These are phyloP conservation scores for Cassiopea xamachana DNA, from an alignment of 30 jellyfish, hydroid and myxozoan species.

Conservation along the genomic window DNA sequence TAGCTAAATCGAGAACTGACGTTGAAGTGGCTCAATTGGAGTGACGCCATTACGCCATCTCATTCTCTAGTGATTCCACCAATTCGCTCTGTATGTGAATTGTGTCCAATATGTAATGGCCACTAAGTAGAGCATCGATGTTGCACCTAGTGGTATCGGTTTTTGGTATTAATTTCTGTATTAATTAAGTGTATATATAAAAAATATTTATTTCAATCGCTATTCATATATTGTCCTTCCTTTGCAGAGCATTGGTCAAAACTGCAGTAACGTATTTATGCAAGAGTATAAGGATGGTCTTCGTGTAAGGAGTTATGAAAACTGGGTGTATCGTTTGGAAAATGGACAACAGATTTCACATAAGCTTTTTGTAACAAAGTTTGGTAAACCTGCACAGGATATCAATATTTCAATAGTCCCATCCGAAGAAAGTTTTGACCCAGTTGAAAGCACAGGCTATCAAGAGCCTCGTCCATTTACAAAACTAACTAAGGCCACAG, in stretches of 20 bases:
- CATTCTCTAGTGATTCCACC: too few relatives aligned
- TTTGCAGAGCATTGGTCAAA: background rate
- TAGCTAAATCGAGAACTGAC: background rate
- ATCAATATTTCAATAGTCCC: slow-evolving; percentile 10
- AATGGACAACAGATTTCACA: slow-evolving; percentile 16
- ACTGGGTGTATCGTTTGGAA: slow-evolving; percentile 48
- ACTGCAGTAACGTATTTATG: background rate
- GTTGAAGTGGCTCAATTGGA: background rate
- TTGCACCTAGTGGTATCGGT: too few relatives aligned
- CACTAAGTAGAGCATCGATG: too few relatives aligned
- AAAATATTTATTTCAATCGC: too few relatives aligned
- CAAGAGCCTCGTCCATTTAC: background rate
- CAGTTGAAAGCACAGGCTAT: background rate
- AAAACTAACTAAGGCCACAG: background rate
- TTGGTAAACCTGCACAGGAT: slow-evolving; percentile 46
- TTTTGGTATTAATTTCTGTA: too few relatives aligned
- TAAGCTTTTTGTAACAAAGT: slow-evolving; percentile 43
- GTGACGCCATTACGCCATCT: too few relatives aligned
- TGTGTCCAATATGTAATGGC: too few relatives aligned
- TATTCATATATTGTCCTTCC: background rate
- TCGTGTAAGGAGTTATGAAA: background rate
- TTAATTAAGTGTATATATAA: too few relatives aligned
- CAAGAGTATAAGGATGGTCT: slow-evolving; percentile 50
- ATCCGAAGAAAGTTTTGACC: background rate
- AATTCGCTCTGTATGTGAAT: too few relatives aligned